Percentiles rank a stretch among this genome's conserved stretches.
Evolutionary conservation across 30 jellyfish, hydroid and myxozoan species (phyloP).

Genomic region (Clytia hemisphaerica): DNA sequence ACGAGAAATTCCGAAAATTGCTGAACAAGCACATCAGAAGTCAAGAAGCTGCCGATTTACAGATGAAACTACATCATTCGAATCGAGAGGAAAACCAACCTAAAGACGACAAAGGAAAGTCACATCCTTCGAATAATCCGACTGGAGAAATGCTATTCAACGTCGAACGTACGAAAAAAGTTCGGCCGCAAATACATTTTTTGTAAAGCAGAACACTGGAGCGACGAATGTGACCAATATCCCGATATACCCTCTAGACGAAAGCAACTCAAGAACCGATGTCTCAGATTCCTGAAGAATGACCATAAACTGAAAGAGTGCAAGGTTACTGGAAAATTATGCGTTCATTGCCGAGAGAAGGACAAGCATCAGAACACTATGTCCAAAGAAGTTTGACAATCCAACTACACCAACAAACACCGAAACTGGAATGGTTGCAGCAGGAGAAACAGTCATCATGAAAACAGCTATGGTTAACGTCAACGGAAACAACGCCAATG

Average conservation of each 20-base stretch:
- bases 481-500: background rate
- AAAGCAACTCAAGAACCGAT: background rate
- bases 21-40: background rate
- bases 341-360: background rate
- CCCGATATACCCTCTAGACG: background rate
- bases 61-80: background rate
- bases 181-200: too few relatives aligned
- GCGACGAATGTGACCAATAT: background rate
- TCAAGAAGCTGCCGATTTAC: background rate
- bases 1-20: background rate
- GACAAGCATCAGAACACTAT: conserved; percentile 3
- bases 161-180: too few relatives aligned
- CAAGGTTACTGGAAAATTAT: background rate
- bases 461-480: conserved; percentile 21
- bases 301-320: background rate
- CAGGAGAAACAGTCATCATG: conserved; percentile 32
- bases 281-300: background rate
- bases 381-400: background rate
- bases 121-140: too few relatives aligned
- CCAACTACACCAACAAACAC: background rate
- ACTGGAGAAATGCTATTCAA: too few relatives aligned
- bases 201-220: background rate
- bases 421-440: conserved; percentile 4
- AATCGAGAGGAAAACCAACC: background rate
- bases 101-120: background rate